A percentile compares a stretch with the other conserved stretches of the same genome.
Conservation (phyloP, 30 jellyfish, hydroid and myxozoan species). For the Hydractinia echinata region DNA sequence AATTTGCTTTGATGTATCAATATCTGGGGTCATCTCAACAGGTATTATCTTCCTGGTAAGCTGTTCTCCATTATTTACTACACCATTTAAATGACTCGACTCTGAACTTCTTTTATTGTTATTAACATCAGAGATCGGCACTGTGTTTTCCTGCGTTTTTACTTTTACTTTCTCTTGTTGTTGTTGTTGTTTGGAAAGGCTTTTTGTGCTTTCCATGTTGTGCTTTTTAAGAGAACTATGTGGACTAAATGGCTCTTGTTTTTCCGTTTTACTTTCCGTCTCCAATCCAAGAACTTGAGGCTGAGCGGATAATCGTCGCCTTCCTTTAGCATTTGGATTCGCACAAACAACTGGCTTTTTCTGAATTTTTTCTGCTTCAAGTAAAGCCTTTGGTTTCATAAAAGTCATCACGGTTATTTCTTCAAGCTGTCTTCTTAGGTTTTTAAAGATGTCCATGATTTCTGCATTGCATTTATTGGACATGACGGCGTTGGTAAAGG, state of each 20-base stretch:
- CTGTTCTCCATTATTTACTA: no score
- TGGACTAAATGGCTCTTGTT: neutral
- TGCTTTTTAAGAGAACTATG: neutral
- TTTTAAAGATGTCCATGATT: neutral
- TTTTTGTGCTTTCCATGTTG: no score
- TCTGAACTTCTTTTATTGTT: no score
- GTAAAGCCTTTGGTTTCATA: slow-evolving; percentile 6
- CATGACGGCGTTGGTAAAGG: neutral
- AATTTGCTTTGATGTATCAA: neutral
- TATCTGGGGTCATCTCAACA: slow-evolving; percentile 10
- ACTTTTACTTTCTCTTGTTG: no score
- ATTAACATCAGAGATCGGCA: no score
- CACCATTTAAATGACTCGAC: no score
- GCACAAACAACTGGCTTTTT: neutral
- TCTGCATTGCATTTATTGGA: neutral
- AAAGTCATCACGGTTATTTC: neutral
- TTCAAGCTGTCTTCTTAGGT: neutral
- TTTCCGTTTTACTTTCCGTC: neutral
- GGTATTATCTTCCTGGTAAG: neutral
- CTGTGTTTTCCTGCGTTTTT: no score
- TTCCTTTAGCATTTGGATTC: slow-evolving; percentile 5
- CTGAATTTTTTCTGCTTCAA: neutral
- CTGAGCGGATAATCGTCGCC: neutral
- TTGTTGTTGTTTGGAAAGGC: no score
- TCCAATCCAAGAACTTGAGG: slow-evolving; percentile 6